phyloP scores from a whole-genome alignment of 2,797 vertebrate genomes.

The Monodelphis domestica region DNA sequence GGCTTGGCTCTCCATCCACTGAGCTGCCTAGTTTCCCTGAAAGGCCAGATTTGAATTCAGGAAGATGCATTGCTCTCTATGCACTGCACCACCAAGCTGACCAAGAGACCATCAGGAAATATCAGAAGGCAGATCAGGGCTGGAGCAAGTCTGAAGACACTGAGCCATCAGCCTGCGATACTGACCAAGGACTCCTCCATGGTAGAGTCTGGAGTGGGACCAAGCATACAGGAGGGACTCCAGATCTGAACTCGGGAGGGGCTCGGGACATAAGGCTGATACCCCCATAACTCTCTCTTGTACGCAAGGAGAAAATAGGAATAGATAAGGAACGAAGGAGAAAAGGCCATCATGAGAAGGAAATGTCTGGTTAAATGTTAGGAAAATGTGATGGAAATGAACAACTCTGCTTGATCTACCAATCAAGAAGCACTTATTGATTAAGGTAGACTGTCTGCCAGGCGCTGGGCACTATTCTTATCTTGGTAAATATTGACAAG shows the following conservation, averaged over 20 bases:
- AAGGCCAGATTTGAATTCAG: too few species aligned
- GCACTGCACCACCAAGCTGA: too few species aligned
- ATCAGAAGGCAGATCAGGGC: neutral
- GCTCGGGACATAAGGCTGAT: neutral
- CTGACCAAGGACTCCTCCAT: too few species aligned
- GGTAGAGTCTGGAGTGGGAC: neutral
- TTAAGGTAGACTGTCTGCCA: neutral
- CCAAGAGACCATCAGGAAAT: neutral
- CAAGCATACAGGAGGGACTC: neutral
- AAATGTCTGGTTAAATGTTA: slow-evolving; percentile 22
- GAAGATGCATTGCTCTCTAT: too few species aligned
- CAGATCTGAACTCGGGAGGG: neutral
- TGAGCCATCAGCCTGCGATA: neutral
- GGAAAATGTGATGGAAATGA: slow-evolving; percentile 18
- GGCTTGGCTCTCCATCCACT: too few species aligned
- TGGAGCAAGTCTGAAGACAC: neutral
- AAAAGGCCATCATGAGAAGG: neutral
- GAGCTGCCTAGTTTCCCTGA: too few species aligned
- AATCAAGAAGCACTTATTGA: neutral
- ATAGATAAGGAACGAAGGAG: neutral
- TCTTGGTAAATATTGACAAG: neutral
- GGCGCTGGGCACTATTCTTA: neutral
- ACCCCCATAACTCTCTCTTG: neutral
- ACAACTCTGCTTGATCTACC: neutral
- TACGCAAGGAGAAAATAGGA: neutral